These are phyloP conservation scores for Egretta garzetta DNA, from an alignment of 2,113 vertebrate genomes.

Conservation along the genomic window DNA sequence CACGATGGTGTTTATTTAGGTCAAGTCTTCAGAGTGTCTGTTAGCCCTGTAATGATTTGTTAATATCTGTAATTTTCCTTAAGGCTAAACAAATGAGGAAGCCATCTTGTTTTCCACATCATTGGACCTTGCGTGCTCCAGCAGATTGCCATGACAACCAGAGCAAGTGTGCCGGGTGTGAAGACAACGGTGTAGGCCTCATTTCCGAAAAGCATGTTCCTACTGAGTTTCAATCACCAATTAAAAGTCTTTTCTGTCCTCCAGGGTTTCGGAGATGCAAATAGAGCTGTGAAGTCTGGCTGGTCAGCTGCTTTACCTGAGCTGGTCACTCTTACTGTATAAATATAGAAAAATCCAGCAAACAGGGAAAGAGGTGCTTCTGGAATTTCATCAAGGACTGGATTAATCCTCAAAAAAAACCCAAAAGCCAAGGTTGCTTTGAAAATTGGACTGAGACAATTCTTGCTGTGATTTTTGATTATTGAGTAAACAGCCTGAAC, in stretches of 20 bases:
- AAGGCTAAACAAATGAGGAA: conserved; percentile 75
- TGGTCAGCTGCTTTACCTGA: conserved; percentile 64
- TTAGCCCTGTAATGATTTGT: conserved; percentile 62
- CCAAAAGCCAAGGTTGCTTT: background rate
- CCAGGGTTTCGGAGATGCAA: conserved; percentile 65
- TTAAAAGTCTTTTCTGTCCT: conserved; percentile 73
- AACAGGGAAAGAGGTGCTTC: background rate
- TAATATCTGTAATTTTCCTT: conserved; percentile 77
- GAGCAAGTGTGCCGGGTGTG: conserved; percentile 53
- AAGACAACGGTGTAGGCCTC: conserved; percentile 70
- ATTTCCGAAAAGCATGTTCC: conserved; percentile 74
- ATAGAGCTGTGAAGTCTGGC: conserved; percentile 21
- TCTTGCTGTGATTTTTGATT: conserved; percentile 14
- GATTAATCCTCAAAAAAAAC: background rate
- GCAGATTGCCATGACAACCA: conserved; percentile 76
- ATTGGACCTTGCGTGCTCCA: conserved; percentile 64
- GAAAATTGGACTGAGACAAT: background rate
- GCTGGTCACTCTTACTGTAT: conserved; percentile 1
- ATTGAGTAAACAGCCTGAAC: conserved; percentile 14
- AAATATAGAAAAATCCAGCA: background rate
- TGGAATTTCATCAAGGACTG: background rate
- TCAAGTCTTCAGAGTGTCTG: conserved; percentile 50
- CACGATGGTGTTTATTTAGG: conserved; percentile 13
- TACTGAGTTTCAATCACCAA: conserved; percentile 71
- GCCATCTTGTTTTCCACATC: conserved; percentile 82